Evolutionary conservation across 2,113 vertebrate genomes (phyloP).

Genomic region (Rana temporaria): DNA sequence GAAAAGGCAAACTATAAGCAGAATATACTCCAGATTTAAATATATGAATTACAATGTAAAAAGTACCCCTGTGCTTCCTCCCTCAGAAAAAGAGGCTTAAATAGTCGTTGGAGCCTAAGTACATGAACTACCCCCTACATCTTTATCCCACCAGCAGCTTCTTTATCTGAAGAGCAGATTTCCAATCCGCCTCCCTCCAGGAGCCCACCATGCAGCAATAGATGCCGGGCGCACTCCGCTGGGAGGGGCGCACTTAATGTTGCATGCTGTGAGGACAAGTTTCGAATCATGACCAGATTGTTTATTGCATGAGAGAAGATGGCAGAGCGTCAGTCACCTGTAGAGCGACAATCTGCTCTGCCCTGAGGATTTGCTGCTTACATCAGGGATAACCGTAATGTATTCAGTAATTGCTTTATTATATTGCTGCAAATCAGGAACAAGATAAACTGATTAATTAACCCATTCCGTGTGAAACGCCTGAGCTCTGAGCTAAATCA

Average conservation of each 20-base stretch:
- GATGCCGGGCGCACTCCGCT: not conserved
- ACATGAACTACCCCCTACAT: too few relatives aligned
- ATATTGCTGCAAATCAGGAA: slow-evolving; percentile 35
- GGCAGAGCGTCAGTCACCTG: slow-evolving; percentile 45
- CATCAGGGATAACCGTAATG: slow-evolving; percentile 14
- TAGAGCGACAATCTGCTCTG: slow-evolving; percentile 37
- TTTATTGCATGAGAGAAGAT: slow-evolving; percentile 36
- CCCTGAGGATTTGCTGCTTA: slow-evolving; percentile 19
- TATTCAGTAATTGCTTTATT: slow-evolving; percentile 37
- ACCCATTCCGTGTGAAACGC: slow-evolving; percentile 28
- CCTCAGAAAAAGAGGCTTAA: too few relatives aligned
- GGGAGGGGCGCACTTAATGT: not conserved
- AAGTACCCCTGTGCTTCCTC: too few relatives aligned
- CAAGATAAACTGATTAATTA: slow-evolving; percentile 35
- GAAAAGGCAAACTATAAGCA: too few relatives aligned
- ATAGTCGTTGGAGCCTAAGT: too few relatives aligned
- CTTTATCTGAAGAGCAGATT: not conserved
- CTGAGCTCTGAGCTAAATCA: not conserved
- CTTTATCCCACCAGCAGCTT: not conserved
- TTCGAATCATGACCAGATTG: slow-evolving; percentile 38
- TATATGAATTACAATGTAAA: too few relatives aligned
- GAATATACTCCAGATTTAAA: too few relatives aligned
- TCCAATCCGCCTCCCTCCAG: not conserved
- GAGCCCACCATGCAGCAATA: too few relatives aligned
- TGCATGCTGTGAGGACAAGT: slow-evolving; percentile 1